Percentiles rank a stretch among this genome's conserved stretches.
Evolutionary conservation across 1,140 invertebrate genomes (phyloP).

Genomic region (Brachionus koreanus): DNA sequence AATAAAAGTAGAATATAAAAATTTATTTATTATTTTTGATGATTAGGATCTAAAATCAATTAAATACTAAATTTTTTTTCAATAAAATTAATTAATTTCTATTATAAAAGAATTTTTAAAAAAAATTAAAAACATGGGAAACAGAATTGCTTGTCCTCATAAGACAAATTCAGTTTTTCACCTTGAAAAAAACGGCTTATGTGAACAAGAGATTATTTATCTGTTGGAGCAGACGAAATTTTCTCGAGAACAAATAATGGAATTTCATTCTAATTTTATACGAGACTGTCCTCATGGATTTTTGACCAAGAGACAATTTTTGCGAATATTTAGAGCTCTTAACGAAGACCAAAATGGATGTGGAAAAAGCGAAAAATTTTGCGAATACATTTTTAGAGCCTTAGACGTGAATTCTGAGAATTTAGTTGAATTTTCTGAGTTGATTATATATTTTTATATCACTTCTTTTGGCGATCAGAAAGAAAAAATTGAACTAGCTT

Average conservation of each 20-base stretch:
- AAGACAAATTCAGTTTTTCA: neutral
- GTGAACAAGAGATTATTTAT: neutral
- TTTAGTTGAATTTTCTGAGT: constrained; percentile 24
- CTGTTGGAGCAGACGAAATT: neutral
- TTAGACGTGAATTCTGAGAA: neutral
- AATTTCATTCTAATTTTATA: constrained; percentile 15
- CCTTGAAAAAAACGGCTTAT: neutral
- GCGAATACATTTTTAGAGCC: constrained; percentile 21
- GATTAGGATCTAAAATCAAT: no score
- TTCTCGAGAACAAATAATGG: constrained; percentile 12
- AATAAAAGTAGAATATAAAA: neutral
- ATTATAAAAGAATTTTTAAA: neutral
- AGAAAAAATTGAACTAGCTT: constrained; percentile 33
- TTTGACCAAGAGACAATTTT: constrained; percentile 4
- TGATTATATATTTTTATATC: constrained; percentile 4
- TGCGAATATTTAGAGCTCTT: neutral
- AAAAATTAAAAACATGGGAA: constrained; percentile 4
- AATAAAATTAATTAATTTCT: neutral
- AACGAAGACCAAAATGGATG: neutral
- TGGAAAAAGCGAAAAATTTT: constrained; percentile 15
- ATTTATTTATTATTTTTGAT: no score
- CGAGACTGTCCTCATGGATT: neutral
- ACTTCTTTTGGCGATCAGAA: neutral
- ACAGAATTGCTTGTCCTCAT: neutral
- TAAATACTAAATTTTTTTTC: no score